phyloP scores from a whole-genome alignment of 2,888 invertebrate species.

The Scaptomyza flava region DNA sequence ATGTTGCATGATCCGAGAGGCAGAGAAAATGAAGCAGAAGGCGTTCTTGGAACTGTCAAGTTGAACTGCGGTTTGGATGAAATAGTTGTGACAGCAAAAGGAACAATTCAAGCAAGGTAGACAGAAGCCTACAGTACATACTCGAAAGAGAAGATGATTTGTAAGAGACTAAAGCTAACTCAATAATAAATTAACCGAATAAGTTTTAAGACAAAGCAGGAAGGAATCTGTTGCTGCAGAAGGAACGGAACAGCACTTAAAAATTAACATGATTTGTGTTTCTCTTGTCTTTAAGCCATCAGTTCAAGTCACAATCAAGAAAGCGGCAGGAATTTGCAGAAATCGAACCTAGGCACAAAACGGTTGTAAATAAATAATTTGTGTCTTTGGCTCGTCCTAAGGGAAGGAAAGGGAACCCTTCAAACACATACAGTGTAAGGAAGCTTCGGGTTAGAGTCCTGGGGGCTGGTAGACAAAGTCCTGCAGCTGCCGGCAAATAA shows the following conservation, averaged over 20 bases:
- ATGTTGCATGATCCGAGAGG: conserved; percentile 21
- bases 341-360: conserved; percentile 15
- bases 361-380: conserved; percentile 73
- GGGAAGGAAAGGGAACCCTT: conserved; percentile 31
- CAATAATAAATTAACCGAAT: no score
- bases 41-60: not conserved
- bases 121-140: not conserved
- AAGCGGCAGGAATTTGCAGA: not conserved
- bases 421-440: conserved; percentile 27
- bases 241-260: not conserved
- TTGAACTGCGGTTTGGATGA: no score
- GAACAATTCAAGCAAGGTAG: not conserved
- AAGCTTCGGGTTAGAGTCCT: not conserved
- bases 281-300: no score
- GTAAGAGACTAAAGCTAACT: no score
- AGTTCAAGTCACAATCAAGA: no score
- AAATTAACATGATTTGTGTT: no score
- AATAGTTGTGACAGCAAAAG: conserved; percentile 3
- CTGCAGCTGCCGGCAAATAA: conserved; percentile 14
- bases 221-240: not conserved
- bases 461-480: not conserved
- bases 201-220: no score
- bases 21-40: no score
- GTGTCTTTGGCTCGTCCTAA: conserved; percentile 41
- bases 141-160: not conserved